A percentile compares a stretch with the other conserved stretches of the same genome.
Evolutionary conservation across 2,797 vertebrate species (phyloP).

Genomic region (Parambassis ranga): DNA sequence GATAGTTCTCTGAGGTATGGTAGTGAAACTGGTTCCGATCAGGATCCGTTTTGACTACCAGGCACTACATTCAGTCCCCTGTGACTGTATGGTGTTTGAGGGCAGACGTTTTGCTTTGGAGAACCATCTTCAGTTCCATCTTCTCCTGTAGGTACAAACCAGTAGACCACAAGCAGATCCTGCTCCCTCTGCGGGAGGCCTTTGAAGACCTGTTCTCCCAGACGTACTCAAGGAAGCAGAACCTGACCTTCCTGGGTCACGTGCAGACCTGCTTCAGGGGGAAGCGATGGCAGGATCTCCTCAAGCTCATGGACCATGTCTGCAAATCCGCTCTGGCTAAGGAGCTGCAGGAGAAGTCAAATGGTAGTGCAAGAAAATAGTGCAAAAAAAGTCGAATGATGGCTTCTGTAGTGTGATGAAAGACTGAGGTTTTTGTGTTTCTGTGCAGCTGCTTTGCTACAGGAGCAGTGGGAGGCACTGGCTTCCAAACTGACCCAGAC

Average conservation of each 20-base stretch:
- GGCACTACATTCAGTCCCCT: no score
- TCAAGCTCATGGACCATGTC: slow-evolving; percentile 96
- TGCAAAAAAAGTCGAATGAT: no score
- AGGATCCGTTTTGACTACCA: no score
- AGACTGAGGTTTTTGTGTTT: slow-evolving; percentile 8
- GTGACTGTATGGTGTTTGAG: no score
- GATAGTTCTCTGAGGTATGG: not conserved
- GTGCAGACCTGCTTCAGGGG: slow-evolving; percentile 95
- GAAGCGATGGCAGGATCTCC: slow-evolving; percentile 94
- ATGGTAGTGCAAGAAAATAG: slow-evolving; percentile 53
- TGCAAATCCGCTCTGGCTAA: slow-evolving; percentile 89
- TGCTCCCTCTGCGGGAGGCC: slow-evolving; percentile 90
- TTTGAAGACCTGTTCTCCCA: slow-evolving; percentile 96
- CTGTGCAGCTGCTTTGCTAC: slow-evolving; percentile 73
- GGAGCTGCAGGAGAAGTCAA: slow-evolving; percentile 79
- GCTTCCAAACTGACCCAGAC: slow-evolving; percentile 89
- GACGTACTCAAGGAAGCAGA: slow-evolving; percentile 96
- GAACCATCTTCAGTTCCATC: not conserved
- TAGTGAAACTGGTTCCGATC: no score
- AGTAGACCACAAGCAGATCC: slow-evolving; percentile 91
- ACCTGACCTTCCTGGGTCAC: slow-evolving; percentile 94
- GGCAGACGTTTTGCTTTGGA: not conserved
- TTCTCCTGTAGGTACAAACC: slow-evolving; percentile 85
- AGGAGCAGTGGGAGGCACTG: slow-evolving; percentile 91
- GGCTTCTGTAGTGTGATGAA: not conserved